These are phyloP conservation scores for Dipodomys merriami DNA, from an alignment of 2,113 vertebrate species.

Conservation along the genomic window DNA sequence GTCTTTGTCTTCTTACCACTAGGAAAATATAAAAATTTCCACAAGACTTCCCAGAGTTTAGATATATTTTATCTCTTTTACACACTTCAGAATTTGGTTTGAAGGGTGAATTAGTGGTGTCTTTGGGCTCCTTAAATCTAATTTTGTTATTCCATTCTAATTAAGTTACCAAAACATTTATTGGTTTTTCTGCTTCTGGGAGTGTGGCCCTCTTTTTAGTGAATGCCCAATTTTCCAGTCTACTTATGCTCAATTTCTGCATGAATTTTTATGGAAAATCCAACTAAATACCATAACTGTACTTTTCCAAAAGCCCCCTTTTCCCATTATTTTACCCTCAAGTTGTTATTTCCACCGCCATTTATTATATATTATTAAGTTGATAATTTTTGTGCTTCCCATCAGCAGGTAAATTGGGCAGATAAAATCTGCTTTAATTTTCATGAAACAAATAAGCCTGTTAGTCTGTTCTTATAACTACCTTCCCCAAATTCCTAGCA, in stretches of 20 bases:
- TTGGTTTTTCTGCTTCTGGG: background rate
- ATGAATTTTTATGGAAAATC: background rate
- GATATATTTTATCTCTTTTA: background rate
- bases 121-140: background rate
- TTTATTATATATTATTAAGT: background rate
- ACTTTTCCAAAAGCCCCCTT: background rate
- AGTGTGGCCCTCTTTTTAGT: background rate
- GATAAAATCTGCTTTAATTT: conserved; percentile 26
- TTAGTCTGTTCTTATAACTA: background rate
- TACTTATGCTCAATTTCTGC: background rate
- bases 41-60: background rate
- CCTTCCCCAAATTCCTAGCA: conserved; percentile 3
- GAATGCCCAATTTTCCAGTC: background rate
- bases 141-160: background rate
- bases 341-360: background rate
- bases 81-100: background rate
- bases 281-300: background rate
- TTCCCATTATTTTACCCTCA: background rate
- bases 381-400: background rate
- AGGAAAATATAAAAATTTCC: background rate
- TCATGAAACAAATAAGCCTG: background rate
- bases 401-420: background rate
- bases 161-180: background rate
- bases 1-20: background rate
- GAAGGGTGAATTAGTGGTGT: background rate